Evolutionary conservation across 2,888 invertebrate genomes (phyloP).

Genomic region (Oligia latruncula): DNA sequence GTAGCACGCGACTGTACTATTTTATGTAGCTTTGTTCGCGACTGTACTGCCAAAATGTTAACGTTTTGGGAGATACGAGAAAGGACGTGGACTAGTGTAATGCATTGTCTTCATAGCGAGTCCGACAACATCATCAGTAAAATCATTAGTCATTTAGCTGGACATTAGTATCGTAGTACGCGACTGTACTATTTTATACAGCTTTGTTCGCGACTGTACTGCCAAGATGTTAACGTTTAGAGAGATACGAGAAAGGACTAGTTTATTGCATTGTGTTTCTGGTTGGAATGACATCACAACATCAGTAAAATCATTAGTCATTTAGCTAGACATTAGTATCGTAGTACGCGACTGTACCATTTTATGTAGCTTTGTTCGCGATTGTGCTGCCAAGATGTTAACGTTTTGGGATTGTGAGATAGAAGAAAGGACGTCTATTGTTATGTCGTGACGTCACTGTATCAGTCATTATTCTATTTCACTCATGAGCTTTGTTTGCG

Average conservation of each 20-base stretch:
- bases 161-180: constrained; percentile 58
- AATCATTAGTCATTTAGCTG: background rate
- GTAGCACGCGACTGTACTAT: constrained; percentile 52
- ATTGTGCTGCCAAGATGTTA: constrained; percentile 11
- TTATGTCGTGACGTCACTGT: background rate
- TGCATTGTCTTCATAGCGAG: background rate
- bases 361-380: constrained; percentile 4
- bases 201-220: constrained; percentile 42
- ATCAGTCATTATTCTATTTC: background rate
- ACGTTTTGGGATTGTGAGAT: constrained; percentile 14
- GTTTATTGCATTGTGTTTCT: background rate
- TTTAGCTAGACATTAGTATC: constrained; percentile 45
- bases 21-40: constrained; percentile 44
- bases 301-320: background rate
- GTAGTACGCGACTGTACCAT: constrained; percentile 39
- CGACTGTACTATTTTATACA: constrained; percentile 48
- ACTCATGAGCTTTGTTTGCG: constrained; percentile 4
- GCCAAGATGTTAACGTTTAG: constrained; percentile 23
- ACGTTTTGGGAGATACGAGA: constrained; percentile 17
- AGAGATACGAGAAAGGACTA: constrained; percentile 5
- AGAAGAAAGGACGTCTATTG: background rate
- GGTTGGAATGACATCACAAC: background rate
- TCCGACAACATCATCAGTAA: background rate
- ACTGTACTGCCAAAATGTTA: constrained; percentile 35
- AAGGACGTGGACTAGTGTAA: constrained; percentile 8